Conservation (phyloP, 1,140 invertebrate species). For the Copidosoma floridanum region DNA sequence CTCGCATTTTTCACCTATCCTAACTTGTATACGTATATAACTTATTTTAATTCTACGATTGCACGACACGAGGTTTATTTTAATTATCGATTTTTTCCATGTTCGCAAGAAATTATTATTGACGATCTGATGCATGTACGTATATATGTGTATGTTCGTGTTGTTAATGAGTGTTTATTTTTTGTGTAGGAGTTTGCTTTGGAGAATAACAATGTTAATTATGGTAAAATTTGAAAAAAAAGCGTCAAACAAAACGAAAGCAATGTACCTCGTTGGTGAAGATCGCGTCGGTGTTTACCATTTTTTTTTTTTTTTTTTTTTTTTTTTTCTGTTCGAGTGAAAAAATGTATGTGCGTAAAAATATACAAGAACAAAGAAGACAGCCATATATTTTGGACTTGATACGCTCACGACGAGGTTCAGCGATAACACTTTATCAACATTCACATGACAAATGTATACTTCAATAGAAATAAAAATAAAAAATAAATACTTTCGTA, state of each 20-base stretch:
- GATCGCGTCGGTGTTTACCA: no score
- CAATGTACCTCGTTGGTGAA: neutral
- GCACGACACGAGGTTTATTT: conserved; percentile 44
- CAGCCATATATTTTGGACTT: conserved; percentile 6
- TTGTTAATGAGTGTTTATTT: neutral
- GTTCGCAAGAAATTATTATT: no score
- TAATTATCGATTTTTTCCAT: no score
- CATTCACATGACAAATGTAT: no score
- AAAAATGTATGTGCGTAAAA: conserved; percentile 2
- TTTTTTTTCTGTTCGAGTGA: neutral
- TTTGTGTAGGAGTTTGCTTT: neutral
- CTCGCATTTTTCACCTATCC: no score
- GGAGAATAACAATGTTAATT: conserved; percentile 9
- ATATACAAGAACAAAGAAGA: neutral
- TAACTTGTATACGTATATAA: conserved; percentile 11
- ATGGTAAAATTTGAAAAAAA: no score
- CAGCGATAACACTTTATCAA: no score
- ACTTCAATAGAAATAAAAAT: conserved; percentile 17
- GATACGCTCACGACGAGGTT: neutral
- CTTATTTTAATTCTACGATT: conserved; percentile 43
- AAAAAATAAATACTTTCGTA: conserved; percentile 34
- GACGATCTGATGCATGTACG: neutral
- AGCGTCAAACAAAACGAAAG: no score
- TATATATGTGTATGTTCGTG: neutral
- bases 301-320: neutral